Conservation (phyloP, 2,797 vertebrate genomes). For the Balearica regulorum region DNA sequence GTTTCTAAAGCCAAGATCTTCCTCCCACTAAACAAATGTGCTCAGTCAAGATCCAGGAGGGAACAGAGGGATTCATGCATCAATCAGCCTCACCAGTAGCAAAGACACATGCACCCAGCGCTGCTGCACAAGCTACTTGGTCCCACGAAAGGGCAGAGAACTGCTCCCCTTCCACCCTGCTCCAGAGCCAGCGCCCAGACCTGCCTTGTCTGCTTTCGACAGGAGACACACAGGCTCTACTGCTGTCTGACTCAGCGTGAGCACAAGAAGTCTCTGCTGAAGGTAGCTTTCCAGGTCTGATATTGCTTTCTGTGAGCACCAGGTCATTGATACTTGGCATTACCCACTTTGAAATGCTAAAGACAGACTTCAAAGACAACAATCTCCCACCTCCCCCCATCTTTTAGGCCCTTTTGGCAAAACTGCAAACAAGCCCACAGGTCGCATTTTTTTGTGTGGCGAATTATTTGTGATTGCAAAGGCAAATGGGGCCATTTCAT, state of each 20-base stretch:
- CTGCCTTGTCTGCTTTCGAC: neutral
- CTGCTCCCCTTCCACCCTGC: neutral
- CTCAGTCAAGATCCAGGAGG: neutral
- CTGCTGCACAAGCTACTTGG: neutral
- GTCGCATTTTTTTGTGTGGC: accelerated
- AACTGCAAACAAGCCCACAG: neutral
- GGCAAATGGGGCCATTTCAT: neutral
- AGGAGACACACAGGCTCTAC: neutral
- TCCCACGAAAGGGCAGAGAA: neutral
- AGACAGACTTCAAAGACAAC: neutral
- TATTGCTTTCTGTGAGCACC: neutral
- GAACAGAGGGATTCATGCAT: neutral
- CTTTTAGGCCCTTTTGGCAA: neutral
- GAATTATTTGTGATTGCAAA: neutral
- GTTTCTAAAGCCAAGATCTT: neutral
- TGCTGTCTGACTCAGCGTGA: neutral
- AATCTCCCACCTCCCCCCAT: neutral
- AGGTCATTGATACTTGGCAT: neutral
- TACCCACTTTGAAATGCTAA: neutral
- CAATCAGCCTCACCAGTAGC: neutral
- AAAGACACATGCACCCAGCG: neutral
- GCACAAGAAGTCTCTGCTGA: neutral
- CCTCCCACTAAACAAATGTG: neutral
- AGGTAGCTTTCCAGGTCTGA: neutral
- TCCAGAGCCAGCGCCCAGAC: neutral